Evolutionary conservation across 2,888 invertebrate genomes (phyloP), one percentile per base, ranked within the genome.

Genomic region (Drosophila longiperda): DNA sequence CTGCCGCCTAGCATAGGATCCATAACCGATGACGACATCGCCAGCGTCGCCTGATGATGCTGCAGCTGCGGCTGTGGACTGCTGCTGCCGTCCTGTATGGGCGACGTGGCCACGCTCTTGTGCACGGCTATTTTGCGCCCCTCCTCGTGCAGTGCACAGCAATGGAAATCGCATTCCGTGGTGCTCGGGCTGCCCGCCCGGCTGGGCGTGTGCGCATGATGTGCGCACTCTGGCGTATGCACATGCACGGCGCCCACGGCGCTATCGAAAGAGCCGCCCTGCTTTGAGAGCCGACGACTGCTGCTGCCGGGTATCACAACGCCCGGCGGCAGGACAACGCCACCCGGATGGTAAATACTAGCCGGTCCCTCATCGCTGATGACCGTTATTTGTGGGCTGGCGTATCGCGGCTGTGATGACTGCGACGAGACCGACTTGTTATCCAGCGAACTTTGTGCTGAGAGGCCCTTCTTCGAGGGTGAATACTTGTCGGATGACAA

Each of bases 71-170:
- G 95, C 92, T 96, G 96, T 58, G 96, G 96, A 73, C 96, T 95
- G 75, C 95, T 95, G 77, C 95, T 94, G 55, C 94, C 94, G 92
- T 97, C 97, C 93, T 97, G 98, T 76, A 98, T 98, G 88, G 98
- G 98, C 76, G 98, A 98, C 82, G 98, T 98, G 86, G 98, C 97
- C 82, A 98, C 97, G 92, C 96, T 97, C 94, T 98, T 97, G 94
- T 97, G 97, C 80, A 97, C 97, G 80, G 97, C 97, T 91, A 98
- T 98, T 92, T 97, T 96, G 74, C 98, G 95, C 11, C 98, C 97
- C 93, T 97, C 98, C 93, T 98, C 98, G 95, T 98, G 98, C 89
- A 98, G 94, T 79, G 98, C 97, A 94, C 98, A 98, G 94, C 98
- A 98, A 93, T 98, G 98, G 94, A 98, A 98, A 94, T 98, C 98